Evolutionary conservation across 2,113 vertebrate species (phyloP).

Genomic region (Acinonyx jubatus): DNA sequence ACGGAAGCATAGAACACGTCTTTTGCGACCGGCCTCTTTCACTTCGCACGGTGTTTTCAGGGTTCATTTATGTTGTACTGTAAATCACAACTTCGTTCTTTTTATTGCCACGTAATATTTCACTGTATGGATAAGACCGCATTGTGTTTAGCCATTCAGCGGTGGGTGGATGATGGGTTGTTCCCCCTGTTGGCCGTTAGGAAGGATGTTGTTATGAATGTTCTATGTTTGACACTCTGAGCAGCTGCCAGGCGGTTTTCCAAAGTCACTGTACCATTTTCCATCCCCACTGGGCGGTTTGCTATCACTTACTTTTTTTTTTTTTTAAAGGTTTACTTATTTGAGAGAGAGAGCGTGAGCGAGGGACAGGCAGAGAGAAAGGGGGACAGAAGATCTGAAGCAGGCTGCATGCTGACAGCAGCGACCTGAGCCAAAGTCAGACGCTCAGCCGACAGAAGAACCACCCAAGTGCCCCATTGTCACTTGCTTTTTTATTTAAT

Average conservation of each 20-base stretch:
- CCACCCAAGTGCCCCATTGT: too few relatives aligned
- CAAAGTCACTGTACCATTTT: background rate
- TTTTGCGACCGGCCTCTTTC: constrained; percentile 30
- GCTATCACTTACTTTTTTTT: background rate
- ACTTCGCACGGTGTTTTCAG: constrained; percentile 24
- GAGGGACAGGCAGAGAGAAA: too few relatives aligned
- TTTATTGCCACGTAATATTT: background rate
- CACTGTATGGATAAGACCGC: background rate
- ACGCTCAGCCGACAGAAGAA: too few relatives aligned
- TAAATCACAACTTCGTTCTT: background rate
- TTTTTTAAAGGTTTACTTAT: background rate
- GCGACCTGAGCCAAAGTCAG: too few relatives aligned
- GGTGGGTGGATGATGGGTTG: background rate
- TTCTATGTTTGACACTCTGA: constrained; percentile 26
- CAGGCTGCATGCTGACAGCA: too few relatives aligned
- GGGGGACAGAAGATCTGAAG: too few relatives aligned
- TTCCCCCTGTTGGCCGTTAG: background rate
- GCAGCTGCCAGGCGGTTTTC: background rate
- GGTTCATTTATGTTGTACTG: background rate
- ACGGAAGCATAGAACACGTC: background rate
- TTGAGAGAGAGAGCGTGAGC: too few relatives aligned
- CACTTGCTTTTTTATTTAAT: background rate
- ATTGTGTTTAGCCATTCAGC: background rate
- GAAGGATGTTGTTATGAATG: background rate
- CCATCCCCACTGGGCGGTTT: background rate